Evolutionary conservation across 2,113 vertebrate species (phyloP), one percentile per base, ranked within the genome.

Genomic region (Caloenas nicobarica): DNA sequence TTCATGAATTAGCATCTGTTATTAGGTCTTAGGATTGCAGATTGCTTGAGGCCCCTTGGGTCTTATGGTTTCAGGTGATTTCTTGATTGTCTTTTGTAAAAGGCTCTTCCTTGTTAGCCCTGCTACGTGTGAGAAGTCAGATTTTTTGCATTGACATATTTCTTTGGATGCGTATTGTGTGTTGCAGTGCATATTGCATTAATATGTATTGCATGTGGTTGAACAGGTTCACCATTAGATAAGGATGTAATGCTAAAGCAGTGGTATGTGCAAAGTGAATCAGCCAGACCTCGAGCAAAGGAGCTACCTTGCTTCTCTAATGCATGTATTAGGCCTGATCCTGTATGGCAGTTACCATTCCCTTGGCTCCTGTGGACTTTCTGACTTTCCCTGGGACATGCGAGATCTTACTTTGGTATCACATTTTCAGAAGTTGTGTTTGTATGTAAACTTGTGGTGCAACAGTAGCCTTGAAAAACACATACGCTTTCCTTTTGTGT

Each of bases 281-380:
- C 70, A 69, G 84, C 86, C 86, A 93, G 95, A 97, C 90, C 89
- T 93, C 13, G 22, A 94, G 86, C 88, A 97, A 87, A 97, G 93
- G 93, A 91, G 93, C 95, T 91, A 62, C 57, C 54, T 90, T 94
- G 97, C 93, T 97, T 97, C 98, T 98, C 93, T 98, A 97, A 97
- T 97, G 95, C 96, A 93, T 95, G 96, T 88, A 21, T 93, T 89
- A 81, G 92, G 92, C 92, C 93, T 94, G 92, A 81, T 84, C 88
- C 85, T 73, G 68, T 77, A 76, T 23, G 62, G 81, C 69, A 91
- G 71, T 96, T 93, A 29, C 70, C 79, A 57, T 76, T 92, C 73
- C 91, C 87, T 82, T 81, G 86, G 77, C 74, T 89, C 89, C 79
- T 64, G 76, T 65, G 93, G 88, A 91, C 95, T 94, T 96, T 88